Evolutionary conservation across 2,113 vertebrate genomes (phyloP).

Genomic region (Otolemur garnettii): DNA sequence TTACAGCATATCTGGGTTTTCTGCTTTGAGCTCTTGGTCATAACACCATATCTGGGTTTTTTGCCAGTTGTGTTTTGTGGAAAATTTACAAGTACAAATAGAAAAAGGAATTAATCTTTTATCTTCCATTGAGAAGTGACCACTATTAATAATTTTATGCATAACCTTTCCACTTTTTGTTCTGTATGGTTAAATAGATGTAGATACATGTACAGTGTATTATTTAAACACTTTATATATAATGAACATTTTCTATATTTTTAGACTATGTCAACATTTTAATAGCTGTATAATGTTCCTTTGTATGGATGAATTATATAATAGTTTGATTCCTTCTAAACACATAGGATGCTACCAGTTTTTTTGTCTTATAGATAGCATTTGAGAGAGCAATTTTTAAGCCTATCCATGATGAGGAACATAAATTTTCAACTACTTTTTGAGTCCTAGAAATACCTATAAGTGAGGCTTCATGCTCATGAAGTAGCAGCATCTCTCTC

Average conservation of each 20-base stretch:
- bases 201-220: not conserved
- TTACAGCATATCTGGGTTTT: not conserved
- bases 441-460: not conserved
- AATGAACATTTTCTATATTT: not conserved
- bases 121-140: slow-evolving; percentile 45
- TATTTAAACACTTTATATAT: slow-evolving; percentile 16
- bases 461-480: not conserved
- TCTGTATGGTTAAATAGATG: not conserved
- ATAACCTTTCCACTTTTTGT: slow-evolving; percentile 35
- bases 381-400: slow-evolving; percentile 44
- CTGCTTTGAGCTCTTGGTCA: not conserved
- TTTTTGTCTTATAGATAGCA: not conserved
- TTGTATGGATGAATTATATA: not conserved
- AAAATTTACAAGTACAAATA: slow-evolving; percentile 51
- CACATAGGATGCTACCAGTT: not conserved
- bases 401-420: slow-evolving; percentile 21
- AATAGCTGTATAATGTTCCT: not conserved
- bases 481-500: not conserved
- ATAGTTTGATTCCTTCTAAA: slow-evolving; percentile 40
- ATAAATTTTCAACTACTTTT: slow-evolving; percentile 26
- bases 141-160: slow-evolving; percentile 44
- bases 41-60: not conserved
- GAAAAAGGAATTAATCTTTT: slow-evolving; percentile 57
- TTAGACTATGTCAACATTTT: slow-evolving; percentile 25
- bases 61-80: not conserved